These are phyloP conservation scores for Morpho achilles DNA, from an alignment of 2,888 invertebrate genomes.

Conservation along the genomic window DNA sequence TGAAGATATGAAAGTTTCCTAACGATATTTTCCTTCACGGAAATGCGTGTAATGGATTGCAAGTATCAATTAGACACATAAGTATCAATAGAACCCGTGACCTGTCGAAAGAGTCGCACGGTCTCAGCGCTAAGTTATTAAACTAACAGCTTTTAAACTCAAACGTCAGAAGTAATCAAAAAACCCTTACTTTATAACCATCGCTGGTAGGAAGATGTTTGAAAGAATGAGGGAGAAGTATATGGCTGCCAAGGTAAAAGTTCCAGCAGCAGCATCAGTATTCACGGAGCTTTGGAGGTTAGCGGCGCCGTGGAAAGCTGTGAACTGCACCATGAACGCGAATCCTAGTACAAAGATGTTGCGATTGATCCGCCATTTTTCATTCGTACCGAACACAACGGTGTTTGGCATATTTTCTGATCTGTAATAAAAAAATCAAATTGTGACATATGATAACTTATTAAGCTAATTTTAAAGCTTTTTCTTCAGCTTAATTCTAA, in stretches of 20 bases:
- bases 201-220: constrained; percentile 92
- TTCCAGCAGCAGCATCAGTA: constrained; percentile 88
- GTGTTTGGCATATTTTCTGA: constrained; percentile 30
- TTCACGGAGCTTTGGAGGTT: constrained; percentile 93
- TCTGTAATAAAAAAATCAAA: not conserved
- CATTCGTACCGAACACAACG: constrained; percentile 75
- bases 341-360: constrained; percentile 91
- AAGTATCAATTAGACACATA: too few relatives aligned
- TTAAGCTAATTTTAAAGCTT: too few relatives aligned
- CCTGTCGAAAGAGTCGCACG: too few relatives aligned
- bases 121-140: too few relatives aligned
- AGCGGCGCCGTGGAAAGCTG: constrained; percentile 92
- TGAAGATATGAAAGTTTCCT: too few relatives aligned
- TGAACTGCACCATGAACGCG: constrained; percentile 95
- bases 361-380: constrained; percentile 88
- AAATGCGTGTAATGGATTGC: too few relatives aligned
- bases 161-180: not conserved
- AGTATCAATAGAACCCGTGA: too few relatives aligned
- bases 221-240: constrained; percentile 93
- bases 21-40: too few relatives aligned
- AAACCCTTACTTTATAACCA: constrained; percentile 84
- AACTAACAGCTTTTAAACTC: too few relatives aligned
- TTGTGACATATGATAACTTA: too few relatives aligned
- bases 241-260: constrained; percentile 90
- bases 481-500: too few relatives aligned